Evolutionary conservation across 2,113 vertebrate species (phyloP).

Genomic region (Stictonetta naevosa): DNA sequence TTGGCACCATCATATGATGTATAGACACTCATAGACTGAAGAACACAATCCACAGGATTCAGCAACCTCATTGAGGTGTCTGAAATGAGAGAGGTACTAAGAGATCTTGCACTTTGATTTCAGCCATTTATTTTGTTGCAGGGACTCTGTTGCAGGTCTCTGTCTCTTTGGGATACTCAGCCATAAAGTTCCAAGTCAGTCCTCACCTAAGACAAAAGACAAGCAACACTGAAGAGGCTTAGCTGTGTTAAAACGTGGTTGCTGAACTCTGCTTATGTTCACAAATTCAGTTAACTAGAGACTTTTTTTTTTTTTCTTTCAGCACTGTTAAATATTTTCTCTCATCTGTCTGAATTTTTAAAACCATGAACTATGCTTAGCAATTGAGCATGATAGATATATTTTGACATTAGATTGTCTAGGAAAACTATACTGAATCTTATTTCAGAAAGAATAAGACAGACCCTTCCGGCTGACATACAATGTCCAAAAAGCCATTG

Average conservation of each 20-base stretch:
- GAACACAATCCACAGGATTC: neutral
- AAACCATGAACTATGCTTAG: neutral
- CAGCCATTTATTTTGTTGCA: neutral
- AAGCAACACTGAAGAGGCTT: neutral
- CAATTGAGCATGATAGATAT: neutral
- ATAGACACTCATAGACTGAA: fast-evolving
- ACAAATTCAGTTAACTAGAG: neutral
- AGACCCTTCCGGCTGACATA: neutral
- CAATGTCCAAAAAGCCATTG: neutral
- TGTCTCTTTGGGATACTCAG: neutral
- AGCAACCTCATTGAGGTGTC: neutral
- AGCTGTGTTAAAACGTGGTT: neutral
- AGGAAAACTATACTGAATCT: neutral
- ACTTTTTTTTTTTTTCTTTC: neutral
- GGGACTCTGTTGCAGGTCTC: neutral
- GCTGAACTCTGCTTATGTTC: neutral
- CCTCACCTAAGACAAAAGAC: neutral
- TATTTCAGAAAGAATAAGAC: neutral
- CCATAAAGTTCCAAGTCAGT: neutral
- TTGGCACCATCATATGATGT: neutral
- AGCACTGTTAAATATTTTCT: constrained; percentile 16
- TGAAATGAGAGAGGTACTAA: neutral
- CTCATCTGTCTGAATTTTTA: neutral
- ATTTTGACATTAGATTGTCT: constrained; percentile 16
- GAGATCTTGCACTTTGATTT: neutral